Percentiles rank a stretch among this genome's conserved stretches.
phyloP scores from a whole-genome alignment of 1,140 invertebrate species.

The Ooceraea biroi region DNA sequence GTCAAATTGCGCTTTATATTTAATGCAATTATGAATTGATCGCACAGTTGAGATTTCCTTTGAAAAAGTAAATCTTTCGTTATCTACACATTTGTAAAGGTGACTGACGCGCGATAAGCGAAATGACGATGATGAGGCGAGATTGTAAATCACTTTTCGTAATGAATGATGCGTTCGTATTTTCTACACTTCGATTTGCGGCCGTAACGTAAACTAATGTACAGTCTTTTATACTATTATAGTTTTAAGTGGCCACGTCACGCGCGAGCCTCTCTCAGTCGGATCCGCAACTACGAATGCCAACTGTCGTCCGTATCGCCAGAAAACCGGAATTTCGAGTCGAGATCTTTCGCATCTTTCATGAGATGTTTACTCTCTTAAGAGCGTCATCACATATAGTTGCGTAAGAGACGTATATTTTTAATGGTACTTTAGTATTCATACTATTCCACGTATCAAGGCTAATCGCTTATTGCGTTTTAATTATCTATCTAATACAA shows the following conservation, averaged over 20 bases:
- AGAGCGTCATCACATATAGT: neutral
- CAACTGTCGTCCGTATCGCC: constrained; percentile 2
- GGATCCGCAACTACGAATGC: neutral
- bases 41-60: neutral
- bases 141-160: constrained; percentile 6
- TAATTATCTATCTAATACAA: neutral
- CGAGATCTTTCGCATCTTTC: neutral
- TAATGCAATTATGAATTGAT: constrained; percentile 17
- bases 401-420: constrained; percentile 13
- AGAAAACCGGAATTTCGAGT: constrained; percentile 37
- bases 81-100: neutral
- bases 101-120: constrained; percentile 19
- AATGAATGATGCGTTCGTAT: neutral
- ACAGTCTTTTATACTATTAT: neutral
- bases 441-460: constrained; percentile 19
- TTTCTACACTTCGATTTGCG: constrained; percentile 11
- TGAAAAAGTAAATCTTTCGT: constrained; percentile 7
- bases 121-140: neutral
- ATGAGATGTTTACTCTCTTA: constrained; percentile 15
- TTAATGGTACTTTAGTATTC: neutral
- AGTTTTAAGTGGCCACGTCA: neutral
- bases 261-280: neutral
- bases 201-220: neutral
- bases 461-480: neutral
- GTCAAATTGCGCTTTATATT: neutral